phyloP scores from a whole-genome alignment of 1,140 invertebrate species.

The Bemisia tabaci region DNA sequence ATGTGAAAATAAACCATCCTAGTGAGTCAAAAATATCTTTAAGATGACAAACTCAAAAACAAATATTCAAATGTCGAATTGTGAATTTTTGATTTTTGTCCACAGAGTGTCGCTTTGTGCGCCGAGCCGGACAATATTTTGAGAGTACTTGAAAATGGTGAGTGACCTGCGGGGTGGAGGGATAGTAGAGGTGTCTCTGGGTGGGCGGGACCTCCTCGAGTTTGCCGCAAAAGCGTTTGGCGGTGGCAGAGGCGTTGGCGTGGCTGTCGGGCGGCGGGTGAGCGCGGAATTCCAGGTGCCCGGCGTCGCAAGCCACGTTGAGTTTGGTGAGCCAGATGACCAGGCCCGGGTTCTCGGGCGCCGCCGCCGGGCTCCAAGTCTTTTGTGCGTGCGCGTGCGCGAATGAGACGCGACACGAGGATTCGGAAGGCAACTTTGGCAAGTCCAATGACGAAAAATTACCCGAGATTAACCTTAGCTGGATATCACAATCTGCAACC shows the following conservation, averaged over 20 bases:
- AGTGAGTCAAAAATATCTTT: too few relatives aligned
- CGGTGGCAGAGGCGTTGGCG: too few relatives aligned
- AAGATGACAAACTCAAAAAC: too few relatives aligned
- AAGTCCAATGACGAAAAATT: conserved; percentile 5
- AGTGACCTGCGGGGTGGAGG: conserved; percentile 27
- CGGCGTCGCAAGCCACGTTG: conserved; percentile 43
- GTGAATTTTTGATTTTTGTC: too few relatives aligned
- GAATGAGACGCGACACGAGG: neutral
- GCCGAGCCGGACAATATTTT: too few relatives aligned
- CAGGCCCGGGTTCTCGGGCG: conserved; percentile 25
- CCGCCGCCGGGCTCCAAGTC: neutral
- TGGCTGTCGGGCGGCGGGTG: neutral
- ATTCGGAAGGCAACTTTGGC: neutral
- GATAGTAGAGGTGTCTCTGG: conserved; percentile 39
- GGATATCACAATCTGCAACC: conserved; percentile 7
- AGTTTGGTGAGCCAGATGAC: conserved; percentile 42
- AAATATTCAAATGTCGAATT: too few relatives aligned
- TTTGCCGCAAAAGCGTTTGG: conserved; percentile 36
- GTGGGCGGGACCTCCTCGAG: conserved; percentile 39
- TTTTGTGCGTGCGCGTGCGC: neutral
- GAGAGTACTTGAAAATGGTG: too few relatives aligned
- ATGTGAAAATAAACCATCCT: too few relatives aligned
- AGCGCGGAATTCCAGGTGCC: conserved; percentile 30
- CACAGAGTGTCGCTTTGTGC: too few relatives aligned
- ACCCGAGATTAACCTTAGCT: neutral